These are phyloP conservation scores for Danaus chrysippus DNA, from an alignment of 2,888 invertebrate species.

Conservation along the genomic window DNA sequence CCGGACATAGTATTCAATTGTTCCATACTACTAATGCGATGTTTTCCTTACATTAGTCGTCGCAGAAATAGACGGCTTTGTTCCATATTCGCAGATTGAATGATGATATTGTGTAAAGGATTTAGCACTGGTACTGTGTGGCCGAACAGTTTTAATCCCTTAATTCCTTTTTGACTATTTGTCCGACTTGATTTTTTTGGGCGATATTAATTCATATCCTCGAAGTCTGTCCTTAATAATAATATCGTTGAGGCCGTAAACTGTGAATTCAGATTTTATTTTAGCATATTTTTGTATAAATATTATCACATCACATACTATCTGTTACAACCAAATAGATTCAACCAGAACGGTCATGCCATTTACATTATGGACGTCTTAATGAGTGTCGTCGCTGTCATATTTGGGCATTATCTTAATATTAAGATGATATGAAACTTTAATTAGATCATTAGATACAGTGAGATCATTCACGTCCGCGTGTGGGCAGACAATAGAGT, in stretches of 20 bases:
- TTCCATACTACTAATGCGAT: constrained; percentile 60
- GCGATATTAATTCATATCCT: not conserved
- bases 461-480: constrained; percentile 60
- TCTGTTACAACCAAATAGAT: not conserved
- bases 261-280: too few relatives aligned
- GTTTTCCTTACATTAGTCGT: constrained; percentile 65
- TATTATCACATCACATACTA: not conserved
- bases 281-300: not conserved
- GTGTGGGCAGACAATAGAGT: constrained; percentile 68
- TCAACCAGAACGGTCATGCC: not conserved
- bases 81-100: constrained; percentile 46
- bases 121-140: constrained; percentile 36
- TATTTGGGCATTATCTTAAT: constrained; percentile 27
- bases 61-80: constrained; percentile 58
- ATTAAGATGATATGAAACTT: constrained; percentile 32
- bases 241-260: too few relatives aligned
- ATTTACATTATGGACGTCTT: not conserved
- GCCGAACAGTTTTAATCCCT: constrained; percentile 48
- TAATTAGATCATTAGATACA: constrained; percentile 51
- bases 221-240: not conserved
- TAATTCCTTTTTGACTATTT: constrained; percentile 41
- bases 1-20: constrained; percentile 60
- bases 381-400: constrained; percentile 26
- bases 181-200: not conserved
- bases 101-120: constrained; percentile 47